Base-by-base conservation (phyloP, 2,797 vertebrate genomes). In the Oceanodroma leucorhoa region DNA sequence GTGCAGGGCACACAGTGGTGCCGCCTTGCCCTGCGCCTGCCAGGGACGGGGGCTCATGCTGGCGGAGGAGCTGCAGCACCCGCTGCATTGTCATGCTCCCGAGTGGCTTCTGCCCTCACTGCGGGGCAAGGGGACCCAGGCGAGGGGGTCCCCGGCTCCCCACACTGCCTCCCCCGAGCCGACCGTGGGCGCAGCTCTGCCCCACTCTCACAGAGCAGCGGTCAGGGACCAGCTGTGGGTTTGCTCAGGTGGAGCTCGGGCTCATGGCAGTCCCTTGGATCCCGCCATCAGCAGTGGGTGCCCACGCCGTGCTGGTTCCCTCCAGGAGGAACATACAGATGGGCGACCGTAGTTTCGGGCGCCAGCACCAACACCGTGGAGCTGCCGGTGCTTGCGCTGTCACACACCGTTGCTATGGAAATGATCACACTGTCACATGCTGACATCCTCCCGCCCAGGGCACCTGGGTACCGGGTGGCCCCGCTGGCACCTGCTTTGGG, bases 261-360 rank as follows among this genome's bases (percentile, higher is more conserved):
- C n/a, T 80, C 3, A 0, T 3, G 38, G 71, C 57, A 78, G 70
- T 66, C 22, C 66, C 32, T 29, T 4, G 0, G 43, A 20, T 27
- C 29, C 73, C 0, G 0, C 23, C 32, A 3, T 2, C 0, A 0
- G 48, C 51, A 67, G 41, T 0, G 2, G 13, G 67, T 46, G 46
- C 43, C 70, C 1, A 2, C 1, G 4, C 22, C 0, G 0, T 14
- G 26, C 53, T 53, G 20, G 43, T 11, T 84, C 21, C 54, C 26
- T 41, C 57, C 57, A 26, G 83, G 50, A 91, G 60, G 24, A 81
- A 3, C 38, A 6, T 3, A 2, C 48, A 0, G 4, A 36, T 0
- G 0, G 61, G 53, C 2, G 1, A 38, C 34, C 46, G 3, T 2
- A 10, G 77, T 81, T 78, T 45, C 6, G 6, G 86, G 78, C 3